Percentiles rank a stretch among this genome's conserved stretches.
Conservation (phyloP, 2,888 invertebrate genomes). For the Eupithecia vulgata region DNA sequence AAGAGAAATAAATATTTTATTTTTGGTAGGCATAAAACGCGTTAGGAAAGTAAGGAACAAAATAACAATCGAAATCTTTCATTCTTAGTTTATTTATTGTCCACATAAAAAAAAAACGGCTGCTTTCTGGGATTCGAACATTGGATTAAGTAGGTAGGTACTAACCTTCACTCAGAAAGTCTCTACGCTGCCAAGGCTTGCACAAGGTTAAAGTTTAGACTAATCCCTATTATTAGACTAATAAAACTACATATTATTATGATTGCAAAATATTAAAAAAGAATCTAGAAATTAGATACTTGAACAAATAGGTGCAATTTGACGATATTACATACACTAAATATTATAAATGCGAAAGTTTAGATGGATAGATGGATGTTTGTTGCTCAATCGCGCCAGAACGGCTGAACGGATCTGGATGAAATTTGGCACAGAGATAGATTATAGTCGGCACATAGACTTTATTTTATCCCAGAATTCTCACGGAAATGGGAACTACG, state of each 20-base stretch:
- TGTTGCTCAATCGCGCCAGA: too few species aligned
- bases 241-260: not conserved
- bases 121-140: not conserved
- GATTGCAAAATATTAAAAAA: slow-evolving; percentile 2
- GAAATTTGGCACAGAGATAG: too few species aligned
- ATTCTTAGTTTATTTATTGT: not conserved
- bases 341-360: too few species aligned
- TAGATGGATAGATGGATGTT: too few species aligned
- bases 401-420: too few species aligned
- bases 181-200: slow-evolving; percentile 1
- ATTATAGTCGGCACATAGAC: too few species aligned
- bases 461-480: too few species aligned
- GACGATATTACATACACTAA: not conserved
- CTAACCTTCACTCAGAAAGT: not conserved
- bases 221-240: slow-evolving; percentile 11
- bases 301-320: not conserved
- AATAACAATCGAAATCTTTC: not conserved
- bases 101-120: not conserved
- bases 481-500: too few species aligned
- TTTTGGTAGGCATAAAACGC: not conserved
- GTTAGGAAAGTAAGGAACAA: not conserved
- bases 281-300: not conserved
- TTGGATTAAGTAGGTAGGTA: too few species aligned
- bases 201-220: not conserved
- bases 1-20: not conserved